Percentiles rank a stretch among this genome's conserved stretches.
These are phyloP conservation scores for Dynastes hyllus DNA, from an alignment of 2,888 invertebrate species.

Conservation along the genomic window DNA sequence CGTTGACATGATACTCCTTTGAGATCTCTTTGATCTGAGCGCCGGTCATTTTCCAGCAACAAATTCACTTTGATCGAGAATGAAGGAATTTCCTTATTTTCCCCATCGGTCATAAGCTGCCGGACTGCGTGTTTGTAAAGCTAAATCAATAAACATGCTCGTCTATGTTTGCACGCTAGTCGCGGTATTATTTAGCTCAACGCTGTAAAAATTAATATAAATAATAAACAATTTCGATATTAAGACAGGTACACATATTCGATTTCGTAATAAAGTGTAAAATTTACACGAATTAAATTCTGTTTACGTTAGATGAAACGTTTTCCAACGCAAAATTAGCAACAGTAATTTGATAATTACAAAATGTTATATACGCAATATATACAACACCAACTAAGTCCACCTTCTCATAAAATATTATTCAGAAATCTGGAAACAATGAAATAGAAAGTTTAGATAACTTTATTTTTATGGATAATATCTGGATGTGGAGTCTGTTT, in stretches of 20 bases:
- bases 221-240: constrained; percentile 34
- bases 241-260: constrained; percentile 21
- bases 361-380: constrained; percentile 19
- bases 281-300: constrained; percentile 30
- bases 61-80: constrained; percentile 43
- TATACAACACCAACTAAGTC: neutral
- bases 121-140: constrained; percentile 36
- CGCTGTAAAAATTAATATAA: constrained; percentile 34
- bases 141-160: constrained; percentile 42
- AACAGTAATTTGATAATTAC: constrained; percentile 34
- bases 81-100: constrained; percentile 47
- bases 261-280: constrained; percentile 39
- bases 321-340: constrained; percentile 19
- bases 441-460: constrained; percentile 14
- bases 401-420: constrained; percentile 1
- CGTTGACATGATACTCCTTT: constrained; percentile 51
- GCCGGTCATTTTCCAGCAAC: constrained; percentile 45
- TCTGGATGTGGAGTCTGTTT: neutral
- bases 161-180: constrained; percentile 27
- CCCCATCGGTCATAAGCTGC: constrained; percentile 41
- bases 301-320: constrained; percentile 43
- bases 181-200: constrained; percentile 38
- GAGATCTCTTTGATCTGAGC: constrained; percentile 54
- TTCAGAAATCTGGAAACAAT: constrained; percentile 2
- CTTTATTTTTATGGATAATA: neutral